phyloP scores from a whole-genome alignment of 2,113 vertebrate genomes.

The Meles meles region DNA sequence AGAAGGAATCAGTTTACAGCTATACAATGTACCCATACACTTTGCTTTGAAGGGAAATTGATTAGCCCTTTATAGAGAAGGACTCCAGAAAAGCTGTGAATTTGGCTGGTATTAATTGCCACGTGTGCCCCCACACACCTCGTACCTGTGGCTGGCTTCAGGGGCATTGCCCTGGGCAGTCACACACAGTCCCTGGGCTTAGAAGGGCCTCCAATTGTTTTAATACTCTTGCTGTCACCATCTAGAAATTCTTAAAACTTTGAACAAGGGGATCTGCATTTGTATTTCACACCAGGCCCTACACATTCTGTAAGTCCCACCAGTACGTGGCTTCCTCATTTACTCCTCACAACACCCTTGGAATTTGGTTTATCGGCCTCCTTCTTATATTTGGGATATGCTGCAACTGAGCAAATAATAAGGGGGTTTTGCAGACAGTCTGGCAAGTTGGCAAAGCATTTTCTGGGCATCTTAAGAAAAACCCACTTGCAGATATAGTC shows the following conservation, averaged over 20 bases:
- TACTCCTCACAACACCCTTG: neutral
- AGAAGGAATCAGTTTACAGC: neutral
- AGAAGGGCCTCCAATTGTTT: neutral
- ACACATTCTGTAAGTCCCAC: neutral
- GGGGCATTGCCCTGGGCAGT: neutral
- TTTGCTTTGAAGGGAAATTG: neutral
- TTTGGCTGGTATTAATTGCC: neutral
- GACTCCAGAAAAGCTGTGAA: neutral
- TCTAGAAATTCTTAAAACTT: neutral
- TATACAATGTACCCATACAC: neutral
- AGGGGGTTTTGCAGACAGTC: neutral
- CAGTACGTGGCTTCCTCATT: neutral
- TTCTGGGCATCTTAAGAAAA: neutral
- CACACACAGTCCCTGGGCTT: too few relatives aligned
- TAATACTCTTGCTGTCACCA: neutral
- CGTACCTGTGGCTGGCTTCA: neutral
- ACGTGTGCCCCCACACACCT: fast-evolving
- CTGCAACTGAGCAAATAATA: neutral
- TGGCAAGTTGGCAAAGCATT: neutral
- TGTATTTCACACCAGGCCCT: neutral
- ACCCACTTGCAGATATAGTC: neutral
- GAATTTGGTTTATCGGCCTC: neutral
- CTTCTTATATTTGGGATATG: neutral
- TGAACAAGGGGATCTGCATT: neutral
- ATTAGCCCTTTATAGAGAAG: neutral